Conservation (phyloP, 1,140 invertebrate species). For the Drosophila sproati region DNA sequence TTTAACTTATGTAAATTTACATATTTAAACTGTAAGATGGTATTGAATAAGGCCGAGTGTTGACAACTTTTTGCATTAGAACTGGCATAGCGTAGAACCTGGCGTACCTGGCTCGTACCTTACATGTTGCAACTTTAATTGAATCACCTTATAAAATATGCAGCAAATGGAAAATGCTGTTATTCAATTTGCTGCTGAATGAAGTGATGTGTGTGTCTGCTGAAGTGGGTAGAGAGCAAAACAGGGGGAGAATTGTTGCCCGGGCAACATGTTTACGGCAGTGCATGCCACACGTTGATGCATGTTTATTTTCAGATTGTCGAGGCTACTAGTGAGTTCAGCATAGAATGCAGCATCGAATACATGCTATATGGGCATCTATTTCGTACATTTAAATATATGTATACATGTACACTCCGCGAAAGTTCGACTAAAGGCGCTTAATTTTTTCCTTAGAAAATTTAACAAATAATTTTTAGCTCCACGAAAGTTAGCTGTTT, state of each 20-base stretch:
- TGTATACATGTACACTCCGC: slow-evolving; percentile 11
- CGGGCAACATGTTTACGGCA: slow-evolving; percentile 67
- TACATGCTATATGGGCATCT: neutral
- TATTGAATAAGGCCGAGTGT: slow-evolving; percentile 9
- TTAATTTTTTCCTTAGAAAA: no score
- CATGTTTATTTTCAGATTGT: slow-evolving; percentile 60
- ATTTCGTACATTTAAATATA: slow-evolving; percentile 12
- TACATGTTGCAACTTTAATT: slow-evolving; percentile 66
- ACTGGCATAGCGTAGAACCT: slow-evolving; percentile 11
- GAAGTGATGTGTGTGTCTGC: slow-evolving; percentile 55
- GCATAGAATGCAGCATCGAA: slow-evolving; percentile 43
- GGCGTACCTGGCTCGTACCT: slow-evolving; percentile 5
- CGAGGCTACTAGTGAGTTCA: slow-evolving; percentile 51
- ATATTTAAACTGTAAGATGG: neutral
- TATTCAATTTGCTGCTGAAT: slow-evolving; percentile 77
- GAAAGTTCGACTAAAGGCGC: no score
- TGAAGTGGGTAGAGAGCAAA: neutral
- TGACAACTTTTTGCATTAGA: slow-evolving; percentile 50
- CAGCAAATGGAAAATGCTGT: slow-evolving; percentile 73
- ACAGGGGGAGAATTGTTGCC: slow-evolving; percentile 32
- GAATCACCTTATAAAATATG: slow-evolving; percentile 72
- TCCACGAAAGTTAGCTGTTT: no score
- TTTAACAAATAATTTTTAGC: no score
- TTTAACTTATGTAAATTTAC: neutral
- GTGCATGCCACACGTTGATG: slow-evolving; percentile 69